Evolutionary conservation across 2,113 vertebrate species (phyloP), one percentile per base, ranked within the genome.

Genomic region (Zingel zingel): DNA sequence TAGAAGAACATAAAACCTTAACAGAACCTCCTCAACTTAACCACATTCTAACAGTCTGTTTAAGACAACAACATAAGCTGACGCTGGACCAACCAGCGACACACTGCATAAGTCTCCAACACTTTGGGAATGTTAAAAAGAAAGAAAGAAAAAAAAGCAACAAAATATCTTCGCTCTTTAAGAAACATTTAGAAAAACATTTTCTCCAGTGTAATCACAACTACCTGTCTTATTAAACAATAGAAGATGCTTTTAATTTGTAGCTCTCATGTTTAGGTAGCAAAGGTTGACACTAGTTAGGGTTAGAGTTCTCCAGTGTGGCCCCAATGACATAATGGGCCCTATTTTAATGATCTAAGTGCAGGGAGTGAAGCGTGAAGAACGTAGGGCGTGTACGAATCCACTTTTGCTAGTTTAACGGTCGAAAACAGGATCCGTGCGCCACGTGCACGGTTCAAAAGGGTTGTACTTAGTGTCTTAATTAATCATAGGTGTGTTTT

Each of bases 131-230:
- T 25, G 61, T 76, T 25, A 66, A 77, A 33, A 66, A 77, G 43
- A 70, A n/a, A 18, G 9, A 39, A 43, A 43, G 5, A 33, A 25
- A 2, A 33, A 25, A 2, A 25, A 30, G 11, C 16, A 63, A 71
- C n/a, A n/a, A 68, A 74, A 54, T 9, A 58, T 51, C 12, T 57
- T 39, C 5, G 0, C 25, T 79, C 36, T 18, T 5, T 21, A 18
- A 57, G 16, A 48, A 45, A 64, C 25, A 65, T 63, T 59, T 23
- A 65, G 30, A 45, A 54, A 74, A 75, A 2, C 8, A 5, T 71
- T 0, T 63, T 56, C 25, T 72, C 74, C 79, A 85, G 66, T 79
- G 71, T 56, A 15, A 62, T 53, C 56, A 75, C 21, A 64, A 25
- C 64, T 63, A 87, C 81, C 65, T 0, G 56, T 53, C 27, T 74